Percentiles rank a stretch among this genome's conserved stretches.
These are phyloP conservation scores for Drosophila suboccidentalis DNA, from an alignment of 2,888 invertebrate species.

Conservation along the genomic window DNA sequence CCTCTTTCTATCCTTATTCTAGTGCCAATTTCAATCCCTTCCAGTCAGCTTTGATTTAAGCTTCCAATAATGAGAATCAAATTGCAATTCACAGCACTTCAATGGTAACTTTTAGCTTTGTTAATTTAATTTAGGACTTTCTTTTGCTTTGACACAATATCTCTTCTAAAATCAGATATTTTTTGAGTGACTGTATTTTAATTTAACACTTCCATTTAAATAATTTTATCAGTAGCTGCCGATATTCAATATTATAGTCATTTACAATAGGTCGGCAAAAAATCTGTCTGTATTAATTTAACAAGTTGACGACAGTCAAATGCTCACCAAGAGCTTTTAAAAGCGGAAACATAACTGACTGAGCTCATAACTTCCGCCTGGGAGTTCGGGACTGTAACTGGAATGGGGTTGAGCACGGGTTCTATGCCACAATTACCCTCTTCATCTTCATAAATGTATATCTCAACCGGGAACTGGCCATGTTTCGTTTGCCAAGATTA, in stretches of 20 bases:
- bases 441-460: conserved; percentile 9
- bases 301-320: conserved; percentile 27
- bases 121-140: too few relatives aligned
- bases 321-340: conserved; percentile 32
- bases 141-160: too few relatives aligned
- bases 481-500: conserved; percentile 61
- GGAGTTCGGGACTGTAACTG: not conserved
- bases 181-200: not conserved
- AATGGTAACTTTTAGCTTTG: not conserved
- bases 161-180: not conserved
- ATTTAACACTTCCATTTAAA: too few relatives aligned
- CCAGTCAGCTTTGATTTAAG: conserved; percentile 31
- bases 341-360: conserved; percentile 52
- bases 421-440: not conserved
- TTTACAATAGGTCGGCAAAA: not conserved
- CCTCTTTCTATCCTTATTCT: not conserved
- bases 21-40: conserved; percentile 17
- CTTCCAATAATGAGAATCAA: conserved; percentile 41
- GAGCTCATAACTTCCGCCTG: conserved; percentile 43
- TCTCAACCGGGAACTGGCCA: conserved; percentile 18
- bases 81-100: conserved; percentile 54
- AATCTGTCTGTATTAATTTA: conserved; percentile 28
- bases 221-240: not conserved
- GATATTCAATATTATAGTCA: too few relatives aligned
- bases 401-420: not conserved